Evolutionary conservation across 2,797 vertebrate species (phyloP).

Genomic region (Botia almorhae): DNA sequence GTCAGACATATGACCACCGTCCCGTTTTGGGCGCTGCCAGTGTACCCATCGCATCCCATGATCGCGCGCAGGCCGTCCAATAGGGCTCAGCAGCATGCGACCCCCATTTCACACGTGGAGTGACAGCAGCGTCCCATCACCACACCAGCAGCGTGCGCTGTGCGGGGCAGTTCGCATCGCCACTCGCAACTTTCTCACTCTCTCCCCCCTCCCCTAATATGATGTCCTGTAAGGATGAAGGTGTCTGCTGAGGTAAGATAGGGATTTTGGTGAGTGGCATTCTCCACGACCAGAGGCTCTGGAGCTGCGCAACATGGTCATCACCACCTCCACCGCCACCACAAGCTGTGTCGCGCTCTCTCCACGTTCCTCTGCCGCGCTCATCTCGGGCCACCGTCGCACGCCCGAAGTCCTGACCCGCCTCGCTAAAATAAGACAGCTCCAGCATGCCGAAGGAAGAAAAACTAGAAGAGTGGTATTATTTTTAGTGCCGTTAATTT

Average conservation of each 20-base stretch:
- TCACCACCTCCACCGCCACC: conserved; percentile 65
- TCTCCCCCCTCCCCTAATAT: conserved; percentile 59
- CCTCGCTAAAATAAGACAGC: conserved; percentile 90
- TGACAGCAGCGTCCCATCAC: conserved; percentile 66
- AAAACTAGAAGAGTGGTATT: conserved; percentile 89
- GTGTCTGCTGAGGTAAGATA: conserved; percentile 77
- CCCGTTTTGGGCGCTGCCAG: conserved; percentile 83
- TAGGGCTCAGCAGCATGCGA: conserved; percentile 75
- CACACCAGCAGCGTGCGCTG: conserved; percentile 4
- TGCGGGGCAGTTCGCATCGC: background rate
- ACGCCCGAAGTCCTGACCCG: conserved; percentile 70
- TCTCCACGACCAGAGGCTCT: conserved; percentile 73
- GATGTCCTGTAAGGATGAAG: conserved; percentile 83
- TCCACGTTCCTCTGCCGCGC: conserved; percentile 60
- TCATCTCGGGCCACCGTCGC: conserved; percentile 76
- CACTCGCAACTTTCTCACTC: background rate
- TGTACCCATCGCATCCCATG: conserved; percentile 76
- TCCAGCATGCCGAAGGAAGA: conserved; percentile 86
- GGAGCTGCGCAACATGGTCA: conserved; percentile 83
- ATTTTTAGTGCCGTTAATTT: conserved; percentile 91
- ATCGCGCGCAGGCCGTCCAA: conserved; percentile 70
- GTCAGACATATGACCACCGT: conserved; percentile 80
- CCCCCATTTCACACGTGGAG: conserved; percentile 69
- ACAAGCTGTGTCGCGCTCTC: conserved; percentile 71
- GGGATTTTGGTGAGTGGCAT: conserved; percentile 64